Evolutionary conservation across 2,113 vertebrate genomes (phyloP).

Genomic region (Amia ocellicauda): DNA sequence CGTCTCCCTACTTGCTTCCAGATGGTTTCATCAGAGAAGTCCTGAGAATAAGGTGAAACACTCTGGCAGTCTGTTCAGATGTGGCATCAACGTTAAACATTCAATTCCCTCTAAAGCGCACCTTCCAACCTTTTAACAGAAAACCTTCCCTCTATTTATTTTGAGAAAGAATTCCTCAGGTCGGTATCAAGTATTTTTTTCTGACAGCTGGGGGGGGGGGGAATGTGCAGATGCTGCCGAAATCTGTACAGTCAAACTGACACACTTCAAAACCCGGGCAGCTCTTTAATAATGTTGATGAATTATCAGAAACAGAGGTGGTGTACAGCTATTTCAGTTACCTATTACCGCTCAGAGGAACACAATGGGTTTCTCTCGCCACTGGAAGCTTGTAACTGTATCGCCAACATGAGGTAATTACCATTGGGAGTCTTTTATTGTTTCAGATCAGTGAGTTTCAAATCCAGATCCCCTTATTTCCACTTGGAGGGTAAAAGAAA

Average conservation of each 20-base stretch:
- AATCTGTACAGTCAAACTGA: no score
- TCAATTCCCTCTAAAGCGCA: not conserved
- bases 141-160: not conserved
- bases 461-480: no score
- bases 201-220: no score
- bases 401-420: no score
- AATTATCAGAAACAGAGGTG: not conserved
- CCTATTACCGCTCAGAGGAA: no score
- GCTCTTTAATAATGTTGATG: not conserved
- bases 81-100: slow-evolving; percentile 16
- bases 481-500: no score
- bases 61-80: not conserved
- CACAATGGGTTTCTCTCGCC: no score
- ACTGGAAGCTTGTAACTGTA: no score
- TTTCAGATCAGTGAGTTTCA: no score
- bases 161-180: not conserved
- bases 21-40: slow-evolving; percentile 21
- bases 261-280: not conserved
- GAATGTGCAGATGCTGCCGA: no score
- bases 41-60: slow-evolving; percentile 16
- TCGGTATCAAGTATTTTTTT: not conserved
- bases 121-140: not conserved
- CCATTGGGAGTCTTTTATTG: no score
- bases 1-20: slow-evolving; percentile 27
- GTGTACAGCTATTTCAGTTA: no score